A percentile compares a stretch with the other conserved stretches of the same genome.
These are phyloP conservation scores for Drosophila tsacasi DNA, from an alignment of 1,140 invertebrate species.

Conservation along the genomic window DNA sequence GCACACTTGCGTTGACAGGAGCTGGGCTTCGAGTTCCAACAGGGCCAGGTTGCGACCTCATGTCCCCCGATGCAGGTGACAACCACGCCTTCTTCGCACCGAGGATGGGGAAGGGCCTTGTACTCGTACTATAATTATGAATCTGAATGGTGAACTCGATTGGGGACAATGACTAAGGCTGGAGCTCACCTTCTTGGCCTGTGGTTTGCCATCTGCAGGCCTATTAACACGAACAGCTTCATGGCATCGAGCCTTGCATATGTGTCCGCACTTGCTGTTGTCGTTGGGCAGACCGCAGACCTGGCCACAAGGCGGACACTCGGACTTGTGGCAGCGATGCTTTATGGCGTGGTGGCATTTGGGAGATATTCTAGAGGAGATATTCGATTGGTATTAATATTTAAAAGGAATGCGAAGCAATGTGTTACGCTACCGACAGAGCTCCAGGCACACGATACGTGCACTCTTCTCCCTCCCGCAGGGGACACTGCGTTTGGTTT, in stretches of 20 bases:
- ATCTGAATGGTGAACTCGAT: not conserved
- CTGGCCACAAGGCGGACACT: conserved; percentile 93
- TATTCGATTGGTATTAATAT: not conserved
- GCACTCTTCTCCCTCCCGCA: conserved; percentile 93
- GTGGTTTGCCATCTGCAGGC: conserved; percentile 24
- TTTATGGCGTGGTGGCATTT: conserved; percentile 92
- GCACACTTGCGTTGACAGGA: conserved; percentile 89
- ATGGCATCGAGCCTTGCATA: conserved; percentile 92
- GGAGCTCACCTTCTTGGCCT: conserved; percentile 44
- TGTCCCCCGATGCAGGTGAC: conserved; percentile 94
- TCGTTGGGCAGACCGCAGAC: conserved; percentile 88
- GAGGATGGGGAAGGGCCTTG: conserved; percentile 89
- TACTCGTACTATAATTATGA: conserved; percentile 86
- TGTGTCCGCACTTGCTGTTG: conserved; percentile 90
- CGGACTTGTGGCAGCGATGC: conserved; percentile 95
- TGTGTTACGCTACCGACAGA: conserved; percentile 86
- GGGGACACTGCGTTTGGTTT: conserved; percentile 92
- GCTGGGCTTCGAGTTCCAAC: conserved; percentile 89
- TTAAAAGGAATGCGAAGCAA: accelerated
- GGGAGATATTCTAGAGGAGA: conserved; percentile 87
- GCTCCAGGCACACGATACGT: conserved; percentile 90
- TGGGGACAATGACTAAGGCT: not conserved
- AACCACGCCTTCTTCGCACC: conserved; percentile 89
- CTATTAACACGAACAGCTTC: conserved; percentile 89
- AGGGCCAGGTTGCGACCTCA: conserved; percentile 91